Evolutionary conservation across 2,797 vertebrate genomes (phyloP).

Genomic region (Buceros bicornis): DNA sequence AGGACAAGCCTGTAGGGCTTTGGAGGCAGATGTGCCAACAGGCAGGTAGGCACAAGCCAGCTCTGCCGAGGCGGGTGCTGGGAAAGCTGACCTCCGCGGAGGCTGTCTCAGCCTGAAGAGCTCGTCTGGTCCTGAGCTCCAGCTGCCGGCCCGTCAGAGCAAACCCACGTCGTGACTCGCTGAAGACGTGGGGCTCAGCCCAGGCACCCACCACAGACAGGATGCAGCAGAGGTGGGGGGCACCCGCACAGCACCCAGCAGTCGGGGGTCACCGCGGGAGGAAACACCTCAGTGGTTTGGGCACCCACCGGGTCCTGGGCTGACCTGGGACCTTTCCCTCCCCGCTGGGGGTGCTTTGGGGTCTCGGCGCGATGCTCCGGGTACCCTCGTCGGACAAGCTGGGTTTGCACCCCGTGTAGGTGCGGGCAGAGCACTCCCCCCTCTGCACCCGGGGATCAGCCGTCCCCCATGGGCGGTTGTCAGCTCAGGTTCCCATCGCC

Average conservation of each 20-base stretch:
- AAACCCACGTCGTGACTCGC: background rate
- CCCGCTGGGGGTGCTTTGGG: background rate
- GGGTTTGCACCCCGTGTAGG: background rate
- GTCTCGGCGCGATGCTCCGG: background rate
- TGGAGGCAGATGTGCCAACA: background rate
- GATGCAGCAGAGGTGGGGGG: too few species aligned
- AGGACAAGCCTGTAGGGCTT: background rate
- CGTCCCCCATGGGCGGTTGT: background rate
- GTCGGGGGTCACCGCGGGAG: rapidly evolving
- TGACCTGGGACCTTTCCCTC: background rate
- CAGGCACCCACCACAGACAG: background rate
- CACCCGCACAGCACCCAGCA: background rate
- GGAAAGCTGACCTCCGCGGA: background rate
- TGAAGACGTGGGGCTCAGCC: background rate
- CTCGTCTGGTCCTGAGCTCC: background rate
- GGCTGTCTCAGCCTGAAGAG: background rate
- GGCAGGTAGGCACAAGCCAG: background rate
- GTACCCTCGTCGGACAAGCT: rapidly evolving
- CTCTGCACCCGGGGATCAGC: background rate
- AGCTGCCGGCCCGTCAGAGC: background rate
- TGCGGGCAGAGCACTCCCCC: background rate
- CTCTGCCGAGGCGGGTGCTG: rapidly evolving
- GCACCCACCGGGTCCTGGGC: background rate
- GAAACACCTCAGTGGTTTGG: background rate
- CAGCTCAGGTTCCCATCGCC: background rate